These are phyloP conservation scores for Scotopteryx bipunctaria DNA, from an alignment of 2,888 invertebrate species.

Conservation along the genomic window DNA sequence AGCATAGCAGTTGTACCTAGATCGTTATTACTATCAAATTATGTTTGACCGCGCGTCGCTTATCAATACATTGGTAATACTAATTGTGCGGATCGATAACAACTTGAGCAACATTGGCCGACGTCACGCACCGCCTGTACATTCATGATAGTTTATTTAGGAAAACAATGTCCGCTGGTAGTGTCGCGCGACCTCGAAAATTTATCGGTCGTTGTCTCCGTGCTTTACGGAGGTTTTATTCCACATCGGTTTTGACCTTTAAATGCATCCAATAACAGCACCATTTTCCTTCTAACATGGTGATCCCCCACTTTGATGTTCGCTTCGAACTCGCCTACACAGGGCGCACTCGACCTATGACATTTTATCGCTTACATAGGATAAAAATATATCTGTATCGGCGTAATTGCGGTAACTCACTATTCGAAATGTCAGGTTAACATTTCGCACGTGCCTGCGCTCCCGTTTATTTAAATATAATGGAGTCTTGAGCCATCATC, in stretches of 20 bases:
- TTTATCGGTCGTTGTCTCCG: conserved; percentile 71
- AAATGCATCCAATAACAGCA: conserved; percentile 1
- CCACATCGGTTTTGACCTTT: conserved; percentile 17
- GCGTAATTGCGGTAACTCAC: conserved; percentile 38
- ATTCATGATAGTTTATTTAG: conserved; percentile 56
- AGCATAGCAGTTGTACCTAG: neutral
- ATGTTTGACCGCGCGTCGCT: conserved; percentile 19
- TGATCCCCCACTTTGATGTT: conserved; percentile 2
- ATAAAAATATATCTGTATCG: conserved; percentile 45
- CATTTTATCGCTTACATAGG: conserved; percentile 34
- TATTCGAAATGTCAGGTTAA: conserved; percentile 57
- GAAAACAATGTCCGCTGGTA: conserved; percentile 52
- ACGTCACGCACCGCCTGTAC: conserved; percentile 52
- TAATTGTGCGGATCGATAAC: conserved; percentile 32
- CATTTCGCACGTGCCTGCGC: conserved; percentile 57
- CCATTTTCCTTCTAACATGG: neutral
- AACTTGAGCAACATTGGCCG: conserved; percentile 37
- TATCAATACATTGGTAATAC: conserved; percentile 20
- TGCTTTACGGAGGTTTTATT: conserved; percentile 59
- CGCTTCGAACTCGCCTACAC: neutral
- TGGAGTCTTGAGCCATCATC: conserved; percentile 67
- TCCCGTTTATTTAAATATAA: conserved; percentile 64
- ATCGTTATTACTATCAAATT: conserved; percentile 9
- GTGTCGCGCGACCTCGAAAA: conserved; percentile 56
- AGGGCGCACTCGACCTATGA: conserved; percentile 35